phyloP scores from a whole-genome alignment of 2,888 invertebrate genomes.

The Drosophila fungiperda region DNA sequence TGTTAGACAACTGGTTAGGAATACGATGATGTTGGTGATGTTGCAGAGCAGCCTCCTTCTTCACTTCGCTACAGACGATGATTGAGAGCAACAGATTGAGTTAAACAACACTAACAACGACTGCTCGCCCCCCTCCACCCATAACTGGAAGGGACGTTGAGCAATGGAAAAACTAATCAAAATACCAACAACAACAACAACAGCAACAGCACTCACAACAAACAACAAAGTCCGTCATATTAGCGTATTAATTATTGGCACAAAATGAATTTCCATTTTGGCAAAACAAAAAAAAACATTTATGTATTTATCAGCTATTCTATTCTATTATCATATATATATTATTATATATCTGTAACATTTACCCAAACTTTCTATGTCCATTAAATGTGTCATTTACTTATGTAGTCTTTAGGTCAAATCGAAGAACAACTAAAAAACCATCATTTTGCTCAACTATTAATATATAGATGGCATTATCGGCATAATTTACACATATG shows the following conservation, averaged over 20 bases:
- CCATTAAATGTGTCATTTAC: slow-evolving; percentile 77
- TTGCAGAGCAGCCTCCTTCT: slow-evolving; percentile 36
- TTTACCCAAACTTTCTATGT: slow-evolving; percentile 74
- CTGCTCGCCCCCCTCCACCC: slow-evolving; percentile 86
- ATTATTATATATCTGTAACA: slow-evolving; percentile 55
- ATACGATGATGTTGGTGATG: slow-evolving; percentile 67
- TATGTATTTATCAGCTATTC: slow-evolving; percentile 73
- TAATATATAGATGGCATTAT: slow-evolving; percentile 31
- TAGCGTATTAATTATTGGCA: slow-evolving; percentile 87
- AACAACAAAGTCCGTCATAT: slow-evolving; percentile 30
- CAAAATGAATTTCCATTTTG: slow-evolving; percentile 36
- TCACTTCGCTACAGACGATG: slow-evolving; percentile 41
- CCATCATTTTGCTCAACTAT: slow-evolving; percentile 57
- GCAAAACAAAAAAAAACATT: slow-evolving; percentile 36
- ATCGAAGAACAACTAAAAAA: slow-evolving; percentile 29
- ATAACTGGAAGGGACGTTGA: slow-evolving; percentile 90
- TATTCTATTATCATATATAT: slow-evolving; percentile 44
- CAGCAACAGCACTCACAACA: slow-evolving; percentile 36
- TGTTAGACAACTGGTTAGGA: slow-evolving; percentile 57
- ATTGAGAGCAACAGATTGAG: slow-evolving; percentile 56
- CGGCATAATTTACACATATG: slow-evolving; percentile 6
- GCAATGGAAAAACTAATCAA: slow-evolving; percentile 67
- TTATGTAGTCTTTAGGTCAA: slow-evolving; percentile 70
- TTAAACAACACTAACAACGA: slow-evolving; percentile 56
- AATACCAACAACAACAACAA: slow-evolving; percentile 25